A percentile compares a stretch with the other conserved stretches of the same genome.
phyloP scores from a whole-genome alignment of 2,797 vertebrate genomes.

The Helicolenus hilgendorfi region DNA sequence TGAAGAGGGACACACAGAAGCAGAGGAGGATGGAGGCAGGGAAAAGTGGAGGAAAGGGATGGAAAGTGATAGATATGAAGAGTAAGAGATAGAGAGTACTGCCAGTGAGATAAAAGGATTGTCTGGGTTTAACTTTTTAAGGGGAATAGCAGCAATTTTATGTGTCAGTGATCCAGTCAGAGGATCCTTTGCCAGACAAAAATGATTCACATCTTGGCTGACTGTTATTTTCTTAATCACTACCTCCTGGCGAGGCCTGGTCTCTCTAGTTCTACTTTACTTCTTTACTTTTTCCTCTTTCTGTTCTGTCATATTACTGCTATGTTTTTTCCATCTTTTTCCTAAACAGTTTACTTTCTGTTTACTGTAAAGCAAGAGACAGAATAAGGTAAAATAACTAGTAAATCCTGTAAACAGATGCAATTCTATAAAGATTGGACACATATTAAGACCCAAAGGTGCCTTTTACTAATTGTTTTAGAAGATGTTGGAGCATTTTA shows the following conservation, averaged over 20 bases:
- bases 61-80: conserved; percentile 20
- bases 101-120: conserved; percentile 31
- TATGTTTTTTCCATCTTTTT: neutral
- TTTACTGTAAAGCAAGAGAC: neutral
- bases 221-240: conserved; percentile 31
- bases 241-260: neutral
- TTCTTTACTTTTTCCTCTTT: neutral
- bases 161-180: conserved; percentile 39
- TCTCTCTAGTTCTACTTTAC: neutral
- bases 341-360: neutral
- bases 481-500: neutral
- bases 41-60: neutral
- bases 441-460: neutral
- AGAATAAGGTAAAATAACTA: neutral
- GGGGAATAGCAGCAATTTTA: conserved; percentile 19
- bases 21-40: neutral
- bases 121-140: conserved; percentile 28
- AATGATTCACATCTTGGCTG: conserved; percentile 14
- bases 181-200: conserved; percentile 8
- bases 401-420: neutral
- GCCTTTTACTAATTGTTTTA: neutral
- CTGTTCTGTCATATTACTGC: neutral
- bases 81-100: conserved; percentile 9
- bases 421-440: neutral
- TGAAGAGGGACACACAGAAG: conserved; percentile 30